Evolutionary conservation across 1,140 invertebrate genomes (phyloP), one percentile per base, ranked within the genome.

Genomic region (Monomorium pharaonis): DNA sequence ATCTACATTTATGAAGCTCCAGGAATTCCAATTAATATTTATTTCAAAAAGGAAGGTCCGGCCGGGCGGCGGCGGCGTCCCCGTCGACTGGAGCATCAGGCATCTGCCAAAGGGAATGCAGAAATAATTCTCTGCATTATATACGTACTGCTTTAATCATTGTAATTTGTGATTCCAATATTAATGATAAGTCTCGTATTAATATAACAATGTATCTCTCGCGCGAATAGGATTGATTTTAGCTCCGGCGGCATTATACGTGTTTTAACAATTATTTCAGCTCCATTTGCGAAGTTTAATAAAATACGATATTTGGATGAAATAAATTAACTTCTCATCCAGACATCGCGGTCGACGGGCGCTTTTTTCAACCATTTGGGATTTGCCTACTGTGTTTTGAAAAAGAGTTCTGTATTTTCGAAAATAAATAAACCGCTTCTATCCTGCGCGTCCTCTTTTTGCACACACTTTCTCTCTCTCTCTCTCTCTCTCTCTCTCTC

Each of bases 1-100:
- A 70, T 72, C 65, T 72, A 56, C 78, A 74, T 83, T 83, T 83
- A 83, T 58, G 67, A 72, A n/a, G 67, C 78, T 30, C 78, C 24
- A 83, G 78, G 78, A 72, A 83, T 83, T 83, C 67, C 78, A 74
- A 74, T 83, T 83, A 83, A 83, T 83, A 83, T 83, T 83, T 83
- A 83, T 83, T 83, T 83, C 67, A 44, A 74, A 74, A 83, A 83
- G 67, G 78, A 72, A 58, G 27, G 78, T 81, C 78, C 78, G 37
- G 76, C 37, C 24, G 18, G n/a, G n/a, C n/a, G n/a, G n/a, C n/a
- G n/a, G n/a, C n/a, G n/a, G n/a, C 75, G 75, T 77, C 37, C 76
- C 62, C 24, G 76, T 51, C 76, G 62, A 49, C 62, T 4, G 30
- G 30, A 80, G 33, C 49, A 49, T 63, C 58, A 65, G 58, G n/a